Evolutionary conservation across 1,140 invertebrate genomes (phyloP), one percentile per base, ranked within the genome.

Genomic region (Zaprionus inermis): DNA sequence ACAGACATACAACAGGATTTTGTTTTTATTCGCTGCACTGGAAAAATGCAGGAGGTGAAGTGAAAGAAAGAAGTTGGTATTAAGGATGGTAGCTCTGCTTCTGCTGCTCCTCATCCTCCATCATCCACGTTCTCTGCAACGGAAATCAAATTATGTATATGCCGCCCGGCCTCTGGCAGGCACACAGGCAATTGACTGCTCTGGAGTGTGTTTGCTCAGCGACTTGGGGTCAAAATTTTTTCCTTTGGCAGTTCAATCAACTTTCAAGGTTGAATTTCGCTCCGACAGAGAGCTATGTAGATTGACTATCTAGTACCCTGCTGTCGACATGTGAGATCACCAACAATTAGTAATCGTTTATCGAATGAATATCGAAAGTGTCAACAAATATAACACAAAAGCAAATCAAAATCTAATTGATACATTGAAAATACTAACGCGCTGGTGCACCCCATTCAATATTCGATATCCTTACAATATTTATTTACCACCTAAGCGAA

Each of bases 131-230:
- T 24, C 56, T 16, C 56, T 24, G 14, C 46, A 75, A 71, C 66
- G 72, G 56, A 86, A 86, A 86, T 85, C 79, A 86, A 85, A 85
- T 85, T 86, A 82, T 77, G 63, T 81, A 67, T 52, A 76, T 72
- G 69, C 49, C 18, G 56, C 32, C 70, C 49, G 77, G 24, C 70
- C 59, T 14, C 32, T 51, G 46, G 41, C 56, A 60, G 18, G 51
- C 41, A 54, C 28, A 44, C 36, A 28, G 56, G 71, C 72, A 60
- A 74, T 70, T 51, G 72, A 57, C 72, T 65, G 72, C 44, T 65
- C 59, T 65, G 55, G 55, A 71, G 68, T 72, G 52, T 70, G 72
- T 75, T 75, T 67, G 69, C 61, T 61, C 58, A 70, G 49, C 51
- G 59, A 75, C 71, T 68, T 77, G 76, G 79, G 79, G 76, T 80